Evolutionary conservation across 2,797 vertebrate genomes (phyloP).

Genomic region (Coreius guichenoti): DNA sequence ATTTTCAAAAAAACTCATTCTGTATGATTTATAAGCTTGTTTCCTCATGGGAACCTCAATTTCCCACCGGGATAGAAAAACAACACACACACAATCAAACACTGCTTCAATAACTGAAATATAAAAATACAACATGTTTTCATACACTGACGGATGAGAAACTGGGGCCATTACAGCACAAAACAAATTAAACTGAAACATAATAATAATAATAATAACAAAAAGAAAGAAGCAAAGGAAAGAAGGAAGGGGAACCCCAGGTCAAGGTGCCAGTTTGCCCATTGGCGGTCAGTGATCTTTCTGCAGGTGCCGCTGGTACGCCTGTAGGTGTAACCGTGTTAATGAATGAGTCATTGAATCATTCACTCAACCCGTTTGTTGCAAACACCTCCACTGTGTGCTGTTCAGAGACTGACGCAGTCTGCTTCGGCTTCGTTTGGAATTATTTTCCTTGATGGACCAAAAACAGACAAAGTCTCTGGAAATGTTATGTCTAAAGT

Average conservation of each 20-base stretch:
- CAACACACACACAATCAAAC: no score
- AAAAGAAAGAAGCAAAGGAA: neutral
- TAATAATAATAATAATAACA: neutral
- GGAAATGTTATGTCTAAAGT: no score
- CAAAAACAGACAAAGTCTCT: neutral
- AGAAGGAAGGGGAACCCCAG: neutral
- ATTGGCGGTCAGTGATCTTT: neutral
- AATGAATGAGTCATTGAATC: neutral
- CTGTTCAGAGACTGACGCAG: neutral
- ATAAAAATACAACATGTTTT: no score
- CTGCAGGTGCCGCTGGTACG: neutral
- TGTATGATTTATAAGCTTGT: no score
- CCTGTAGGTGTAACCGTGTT: neutral
- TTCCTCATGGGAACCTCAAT: no score
- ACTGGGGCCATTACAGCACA: no score
- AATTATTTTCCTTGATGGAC: neutral
- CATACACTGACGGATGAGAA: no score
- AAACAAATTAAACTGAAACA: no score
- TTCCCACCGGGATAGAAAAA: no score
- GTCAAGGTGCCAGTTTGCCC: neutral
- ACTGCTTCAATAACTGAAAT: no score
- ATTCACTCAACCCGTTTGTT: no score
- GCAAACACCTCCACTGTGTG: neutral
- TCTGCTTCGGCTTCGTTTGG: neutral
- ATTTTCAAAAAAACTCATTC: no score